Conservation (phyloP, 2,113 vertebrate species). For the Daphoenositta chrysoptera region DNA sequence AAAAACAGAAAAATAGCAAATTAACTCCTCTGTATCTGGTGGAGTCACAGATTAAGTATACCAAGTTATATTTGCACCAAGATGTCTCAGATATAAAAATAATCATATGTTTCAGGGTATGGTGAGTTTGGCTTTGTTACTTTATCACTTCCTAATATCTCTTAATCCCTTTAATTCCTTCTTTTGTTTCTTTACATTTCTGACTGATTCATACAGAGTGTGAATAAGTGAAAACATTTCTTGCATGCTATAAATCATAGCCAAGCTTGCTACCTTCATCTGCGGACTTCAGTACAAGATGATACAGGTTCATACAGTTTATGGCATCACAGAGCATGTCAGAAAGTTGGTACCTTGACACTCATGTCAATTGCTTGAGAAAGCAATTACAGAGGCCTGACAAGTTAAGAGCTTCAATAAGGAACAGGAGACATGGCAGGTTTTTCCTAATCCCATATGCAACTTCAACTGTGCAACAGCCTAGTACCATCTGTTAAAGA, state of each 20-base stretch:
- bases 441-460: neutral
- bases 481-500: neutral
- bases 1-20: neutral
- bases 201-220: neutral
- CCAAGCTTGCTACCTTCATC: neutral
- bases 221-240: neutral
- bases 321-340: neutral
- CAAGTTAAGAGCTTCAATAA: neutral
- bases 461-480: neutral
- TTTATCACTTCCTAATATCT: neutral
- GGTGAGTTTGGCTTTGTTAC: neutral
- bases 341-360: neutral
- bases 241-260: neutral
- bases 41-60: neutral
- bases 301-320: neutral
- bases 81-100: neutral
- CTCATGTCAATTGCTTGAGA: neutral
- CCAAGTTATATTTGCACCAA: neutral
- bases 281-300: neutral
- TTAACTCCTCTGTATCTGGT: neutral
- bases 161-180: neutral
- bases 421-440: neutral
- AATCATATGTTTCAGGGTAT: neutral
- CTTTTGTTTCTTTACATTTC: neutral
- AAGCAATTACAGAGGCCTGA: neutral